Evolutionary conservation across 2,888 invertebrate genomes (phyloP), one percentile per base, ranked within the genome.

Genomic region (Parnassius smintheus): DNA sequence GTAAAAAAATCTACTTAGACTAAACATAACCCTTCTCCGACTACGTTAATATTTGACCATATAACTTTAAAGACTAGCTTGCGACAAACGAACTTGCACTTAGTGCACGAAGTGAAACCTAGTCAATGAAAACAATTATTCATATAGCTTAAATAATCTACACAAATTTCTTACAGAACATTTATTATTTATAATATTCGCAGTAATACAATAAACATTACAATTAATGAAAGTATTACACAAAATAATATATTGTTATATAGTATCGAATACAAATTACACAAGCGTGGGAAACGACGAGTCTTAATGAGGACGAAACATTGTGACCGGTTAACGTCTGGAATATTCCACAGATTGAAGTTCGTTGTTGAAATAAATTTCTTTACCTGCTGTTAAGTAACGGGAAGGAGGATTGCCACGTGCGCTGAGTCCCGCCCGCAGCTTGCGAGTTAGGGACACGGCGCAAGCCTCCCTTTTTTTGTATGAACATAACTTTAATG

Each of bases 361-460:
- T 83, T 81, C 76, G 71, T 78, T 77, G 66, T 66, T 66, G 64
- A 73, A 81, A 89, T 89, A 91, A 86, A 83, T 35, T 18, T 72
- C 71, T 80, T 87, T 91, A 91, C 91, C 91, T 91, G 91, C 86
- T 73, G 75, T 76, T 80, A 80, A 83, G 82, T 81, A 85, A 86
- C 90, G 88, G 91, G 86, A 89, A 88, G 88, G 81, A 72, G 80
- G 79, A 73, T 77, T 91, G 91, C 91, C 91, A 91, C 91, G 91
- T 91, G 91, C 91, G 88, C 70, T 72, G 59, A 55, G 67, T 59
- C 64, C 59, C 73, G 63, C 61, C 54, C 55, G 55, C 63, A 63
- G 63, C 60, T 62, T 72, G 85, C 88, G 86, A 86, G 87, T 87
- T 88, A 85, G 74, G 57, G 59, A 55, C 62, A 55, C 44, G 56